Evolutionary conservation across 2,888 invertebrate genomes (phyloP), one percentile per base, ranked within the genome.

Genomic region (Eretmocerus hayati): DNA sequence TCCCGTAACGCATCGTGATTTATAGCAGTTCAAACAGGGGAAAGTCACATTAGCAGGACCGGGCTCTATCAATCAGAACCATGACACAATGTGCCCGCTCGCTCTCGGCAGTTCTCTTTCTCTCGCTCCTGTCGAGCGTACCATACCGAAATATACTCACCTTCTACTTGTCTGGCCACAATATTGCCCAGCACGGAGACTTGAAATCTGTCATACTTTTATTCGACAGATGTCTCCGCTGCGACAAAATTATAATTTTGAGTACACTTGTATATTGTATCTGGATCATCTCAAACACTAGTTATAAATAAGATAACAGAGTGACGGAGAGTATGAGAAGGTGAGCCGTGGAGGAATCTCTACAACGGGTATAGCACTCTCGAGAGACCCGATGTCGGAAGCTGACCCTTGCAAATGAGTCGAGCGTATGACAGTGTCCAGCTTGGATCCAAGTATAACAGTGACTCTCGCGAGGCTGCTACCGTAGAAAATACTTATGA

Each of bases 401-500:
- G 19, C 9, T 16, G 13, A 11, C 21, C 23, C 22, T 3, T 18
- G n/a, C n/a, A n/a, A n/a, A n/a, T n/a, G n/a, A n/a, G n/a, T 26
- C 26, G 26, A 26, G 26, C 26, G 26, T 6, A 11, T 11, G 26
- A 11, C 26, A 26, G 11, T n/a, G n/a, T n/a, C n/a, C n/a, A n/a
- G n/a, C n/a, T n/a, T n/a, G n/a, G n/a, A n/a, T n/a, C n/a, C n/a
- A n/a, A n/a, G n/a, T n/a, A n/a, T n/a, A n/a, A n/a, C n/a, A n/a
- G n/a, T n/a, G n/a, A n/a, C n/a, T 21, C 39, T 4, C 39, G 22
- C 22, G 39, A 5, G 22, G 30, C 15, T 36, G 13, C 36, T 11
- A 11, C 33, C 39, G 35, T 47, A 58, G 61, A 62, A 62, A n/a
- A n/a, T n/a, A n/a, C n/a, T 59, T 59, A 67, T 66, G 66, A 67